phyloP scores from a whole-genome alignment of 2,888 invertebrate genomes.

The Pimpla rufipes region DNA sequence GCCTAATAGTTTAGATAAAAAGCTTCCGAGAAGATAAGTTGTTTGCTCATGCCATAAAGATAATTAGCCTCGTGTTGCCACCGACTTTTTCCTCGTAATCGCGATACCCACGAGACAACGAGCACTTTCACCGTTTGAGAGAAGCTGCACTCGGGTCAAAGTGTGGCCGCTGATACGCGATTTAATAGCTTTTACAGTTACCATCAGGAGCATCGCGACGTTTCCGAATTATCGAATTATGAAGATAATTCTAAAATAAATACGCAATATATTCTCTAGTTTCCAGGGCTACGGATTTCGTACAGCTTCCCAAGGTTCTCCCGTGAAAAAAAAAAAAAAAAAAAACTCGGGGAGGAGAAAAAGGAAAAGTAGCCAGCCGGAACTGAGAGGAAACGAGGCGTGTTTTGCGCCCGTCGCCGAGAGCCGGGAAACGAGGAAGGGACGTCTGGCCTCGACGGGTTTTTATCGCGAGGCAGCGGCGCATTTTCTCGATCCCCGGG shows the following conservation, averaged over 20 bases:
- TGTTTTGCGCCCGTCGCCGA: background rate
- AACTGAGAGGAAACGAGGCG: background rate
- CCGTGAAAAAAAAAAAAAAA: background rate
- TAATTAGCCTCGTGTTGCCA: background rate
- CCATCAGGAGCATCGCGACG: too few relatives aligned
- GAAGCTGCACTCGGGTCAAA: background rate
- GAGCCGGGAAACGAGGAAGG: background rate
- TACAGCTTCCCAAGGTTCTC: background rate
- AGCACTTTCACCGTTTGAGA: background rate
- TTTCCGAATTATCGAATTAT: too few relatives aligned
- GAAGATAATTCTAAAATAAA: too few relatives aligned
- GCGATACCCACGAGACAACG: background rate
- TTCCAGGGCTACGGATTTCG: background rate
- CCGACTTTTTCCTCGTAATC: background rate
- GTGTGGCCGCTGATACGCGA: too few relatives aligned
- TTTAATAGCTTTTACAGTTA: too few relatives aligned
- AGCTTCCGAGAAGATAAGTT: background rate
- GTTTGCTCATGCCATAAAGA: background rate
- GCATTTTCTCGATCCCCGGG: constrained; percentile 30
- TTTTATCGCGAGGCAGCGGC: constrained; percentile 21
- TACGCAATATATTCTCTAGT: too few relatives aligned
- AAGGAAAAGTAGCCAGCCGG: background rate
- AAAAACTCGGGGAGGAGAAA: background rate
- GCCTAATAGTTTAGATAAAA: background rate
- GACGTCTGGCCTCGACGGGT: background rate